A percentile compares a stretch with the other conserved stretches of the same genome.
Conservation (phyloP, 2,888 invertebrate species). For the Lithophane leautieri region DNA sequence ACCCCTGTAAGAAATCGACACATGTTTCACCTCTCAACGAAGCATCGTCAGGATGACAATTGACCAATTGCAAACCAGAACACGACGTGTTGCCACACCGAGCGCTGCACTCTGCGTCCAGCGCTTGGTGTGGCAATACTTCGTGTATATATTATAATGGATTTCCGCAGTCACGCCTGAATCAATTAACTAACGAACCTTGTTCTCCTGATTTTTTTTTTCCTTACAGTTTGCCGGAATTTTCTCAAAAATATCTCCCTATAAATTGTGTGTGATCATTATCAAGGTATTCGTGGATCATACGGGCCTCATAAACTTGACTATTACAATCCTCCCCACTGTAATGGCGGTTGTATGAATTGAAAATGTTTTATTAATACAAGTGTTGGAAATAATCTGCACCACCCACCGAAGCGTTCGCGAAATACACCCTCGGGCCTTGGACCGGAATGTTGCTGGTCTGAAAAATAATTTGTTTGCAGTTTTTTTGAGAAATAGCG, state of each 20-base stretch:
- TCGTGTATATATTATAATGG: too few relatives aligned
- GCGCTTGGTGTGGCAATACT: too few relatives aligned
- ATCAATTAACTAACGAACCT: too few relatives aligned
- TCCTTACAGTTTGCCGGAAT: conserved; percentile 63
- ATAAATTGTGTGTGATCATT: conserved; percentile 66
- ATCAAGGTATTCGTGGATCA: conserved; percentile 61
- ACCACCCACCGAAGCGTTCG: conserved; percentile 50
- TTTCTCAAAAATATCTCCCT: conserved; percentile 68
- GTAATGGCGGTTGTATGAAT: conserved; percentile 75
- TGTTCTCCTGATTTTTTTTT: not conserved
- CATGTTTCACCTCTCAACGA: too few relatives aligned
- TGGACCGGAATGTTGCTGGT: conserved; percentile 45
- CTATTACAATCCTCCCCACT: conserved; percentile 68
- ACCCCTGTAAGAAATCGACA: too few relatives aligned
- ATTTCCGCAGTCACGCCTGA: too few relatives aligned
- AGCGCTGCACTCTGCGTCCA: too few relatives aligned
- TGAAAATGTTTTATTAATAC: conserved; percentile 76
- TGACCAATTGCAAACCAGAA: too few relatives aligned
- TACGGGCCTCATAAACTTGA: conserved; percentile 67
- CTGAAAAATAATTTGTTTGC: conserved; percentile 43
- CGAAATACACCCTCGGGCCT: conserved; percentile 55
- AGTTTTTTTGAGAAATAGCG: conserved; percentile 20
- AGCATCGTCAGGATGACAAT: too few relatives aligned
- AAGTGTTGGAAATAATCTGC: conserved; percentile 67
- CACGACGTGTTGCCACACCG: too few relatives aligned